Conservation (phyloP, 2,797 vertebrate genomes). For the Rhabdophis nuchalis region DNA sequence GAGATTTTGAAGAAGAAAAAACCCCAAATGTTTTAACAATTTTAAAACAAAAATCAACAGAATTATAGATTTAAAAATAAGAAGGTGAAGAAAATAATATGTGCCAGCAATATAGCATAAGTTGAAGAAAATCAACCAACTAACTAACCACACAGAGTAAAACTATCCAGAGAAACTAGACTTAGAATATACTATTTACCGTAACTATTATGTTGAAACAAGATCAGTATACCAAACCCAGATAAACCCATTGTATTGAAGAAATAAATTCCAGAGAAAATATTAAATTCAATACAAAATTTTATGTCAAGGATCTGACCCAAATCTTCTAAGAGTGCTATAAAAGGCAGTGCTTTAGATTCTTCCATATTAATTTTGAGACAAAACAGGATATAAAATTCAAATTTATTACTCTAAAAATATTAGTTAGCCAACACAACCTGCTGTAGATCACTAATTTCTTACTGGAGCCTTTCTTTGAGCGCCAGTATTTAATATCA, state of each 20-base stretch:
- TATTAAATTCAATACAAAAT: constrained; percentile 1
- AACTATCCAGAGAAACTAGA: neutral
- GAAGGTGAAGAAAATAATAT: neutral
- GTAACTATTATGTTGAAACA: neutral
- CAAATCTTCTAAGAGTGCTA: neutral
- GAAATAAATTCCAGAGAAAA: neutral
- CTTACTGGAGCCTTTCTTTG: constrained; percentile 47
- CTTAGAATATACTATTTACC: neutral
- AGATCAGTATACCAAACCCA: neutral
- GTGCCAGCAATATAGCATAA: neutral
- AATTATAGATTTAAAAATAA: neutral
- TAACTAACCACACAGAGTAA: neutral
- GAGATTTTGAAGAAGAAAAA: neutral
- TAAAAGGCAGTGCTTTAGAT: neutral
- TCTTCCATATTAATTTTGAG: neutral
- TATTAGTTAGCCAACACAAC: constrained; percentile 43
- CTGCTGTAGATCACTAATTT: constrained; percentile 42
- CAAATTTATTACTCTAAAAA: constrained; percentile 19
- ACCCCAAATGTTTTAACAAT: neutral
- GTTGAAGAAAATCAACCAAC: neutral
- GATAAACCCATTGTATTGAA: neutral
- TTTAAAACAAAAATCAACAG: constrained; percentile 4
- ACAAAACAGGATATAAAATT: neutral
- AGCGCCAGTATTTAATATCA: constrained; percentile 49
- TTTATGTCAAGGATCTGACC: constrained; percentile 3